These are phyloP conservation scores for Lordiphosa collinella DNA, from an alignment of 1,140 invertebrate species.

Conservation along the genomic window DNA sequence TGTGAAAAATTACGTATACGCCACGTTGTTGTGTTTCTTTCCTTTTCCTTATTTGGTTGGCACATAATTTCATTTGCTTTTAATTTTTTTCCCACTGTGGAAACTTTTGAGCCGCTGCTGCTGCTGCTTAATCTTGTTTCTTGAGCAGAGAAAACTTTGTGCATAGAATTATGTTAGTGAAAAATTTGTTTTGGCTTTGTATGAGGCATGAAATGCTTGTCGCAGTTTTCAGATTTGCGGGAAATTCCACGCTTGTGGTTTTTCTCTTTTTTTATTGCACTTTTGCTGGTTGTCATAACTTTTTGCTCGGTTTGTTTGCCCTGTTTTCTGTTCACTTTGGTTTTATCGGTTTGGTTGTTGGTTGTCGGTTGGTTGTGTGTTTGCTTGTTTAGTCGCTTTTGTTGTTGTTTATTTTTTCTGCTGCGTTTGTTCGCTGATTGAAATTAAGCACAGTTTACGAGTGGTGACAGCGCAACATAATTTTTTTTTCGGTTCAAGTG, in stretches of 20 bases:
- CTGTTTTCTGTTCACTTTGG: constrained; percentile 8
- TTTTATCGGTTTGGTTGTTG: not conserved
- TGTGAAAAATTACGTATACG: constrained; percentile 54
- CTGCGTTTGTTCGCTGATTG: constrained; percentile 27
- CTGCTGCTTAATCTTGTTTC: not conserved
- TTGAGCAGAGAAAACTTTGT: too few relatives aligned
- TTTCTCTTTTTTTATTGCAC: not conserved
- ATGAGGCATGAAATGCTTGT: not conserved
- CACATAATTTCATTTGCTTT: constrained; percentile 49
- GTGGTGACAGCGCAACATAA: constrained; percentile 13
- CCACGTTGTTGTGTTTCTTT: constrained; percentile 2
- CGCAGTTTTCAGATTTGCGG: not conserved
- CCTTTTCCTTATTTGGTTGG: not conserved
- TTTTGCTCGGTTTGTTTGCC: constrained; percentile 7
- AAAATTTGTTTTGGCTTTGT: not conserved
- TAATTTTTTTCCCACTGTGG: constrained; percentile 38
- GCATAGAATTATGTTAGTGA: constrained; percentile 3
- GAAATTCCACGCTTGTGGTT: not conserved
- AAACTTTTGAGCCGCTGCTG: not conserved
- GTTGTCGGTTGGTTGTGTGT: constrained; percentile 27
- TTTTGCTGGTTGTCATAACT: constrained; percentile 14
- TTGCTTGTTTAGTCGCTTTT: constrained; percentile 35
- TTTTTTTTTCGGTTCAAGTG: constrained; percentile 26
- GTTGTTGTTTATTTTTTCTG: constrained; percentile 17
- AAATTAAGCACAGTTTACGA: constrained; percentile 39